These are phyloP conservation scores for Zelostemma sp. DNA, from an alignment of 1,140 invertebrate genomes.

Conservation along the genomic window DNA sequence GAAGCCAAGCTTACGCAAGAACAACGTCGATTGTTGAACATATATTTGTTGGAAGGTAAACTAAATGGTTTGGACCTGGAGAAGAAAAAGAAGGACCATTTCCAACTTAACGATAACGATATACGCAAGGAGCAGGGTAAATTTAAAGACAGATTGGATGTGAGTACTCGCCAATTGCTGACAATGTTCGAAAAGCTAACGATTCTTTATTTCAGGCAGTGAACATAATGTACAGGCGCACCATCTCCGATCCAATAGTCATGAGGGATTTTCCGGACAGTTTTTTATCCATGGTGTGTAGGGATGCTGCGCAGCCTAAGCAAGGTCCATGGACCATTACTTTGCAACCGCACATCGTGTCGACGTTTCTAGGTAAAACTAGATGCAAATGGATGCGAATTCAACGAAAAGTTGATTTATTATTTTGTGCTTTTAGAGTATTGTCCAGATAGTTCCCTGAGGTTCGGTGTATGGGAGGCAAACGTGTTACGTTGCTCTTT, in stretches of 20 bases:
- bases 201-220: constrained; percentile 61
- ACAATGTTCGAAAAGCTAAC: background rate
- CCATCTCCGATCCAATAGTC: constrained; percentile 75
- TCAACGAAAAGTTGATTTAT: no score
- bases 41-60: constrained; percentile 84
- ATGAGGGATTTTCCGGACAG: constrained; percentile 82
- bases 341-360: constrained; percentile 78
- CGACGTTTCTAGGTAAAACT: constrained; percentile 73
- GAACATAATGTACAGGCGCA: constrained; percentile 76
- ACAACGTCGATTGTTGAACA: constrained; percentile 80
- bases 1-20: constrained; percentile 75
- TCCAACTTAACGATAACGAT: no score
- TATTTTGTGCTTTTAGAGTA: constrained; percentile 71
- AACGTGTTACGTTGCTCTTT: constrained; percentile 79
- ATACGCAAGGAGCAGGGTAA: constrained; percentile 69
- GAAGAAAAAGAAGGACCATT: constrained; percentile 53
- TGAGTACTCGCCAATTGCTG: constrained; percentile 17
- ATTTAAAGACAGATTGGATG: constrained; percentile 76
- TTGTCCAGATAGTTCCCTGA: constrained; percentile 81
- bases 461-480: constrained; percentile 89
- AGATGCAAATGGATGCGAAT: no score
- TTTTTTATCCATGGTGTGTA: constrained; percentile 77
- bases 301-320: constrained; percentile 73
- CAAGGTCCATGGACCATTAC: constrained; percentile 85
- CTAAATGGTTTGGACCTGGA: constrained; percentile 80